phyloP scores from a whole-genome alignment of 1,140 invertebrate species.

The Philaenus spumarius region DNA sequence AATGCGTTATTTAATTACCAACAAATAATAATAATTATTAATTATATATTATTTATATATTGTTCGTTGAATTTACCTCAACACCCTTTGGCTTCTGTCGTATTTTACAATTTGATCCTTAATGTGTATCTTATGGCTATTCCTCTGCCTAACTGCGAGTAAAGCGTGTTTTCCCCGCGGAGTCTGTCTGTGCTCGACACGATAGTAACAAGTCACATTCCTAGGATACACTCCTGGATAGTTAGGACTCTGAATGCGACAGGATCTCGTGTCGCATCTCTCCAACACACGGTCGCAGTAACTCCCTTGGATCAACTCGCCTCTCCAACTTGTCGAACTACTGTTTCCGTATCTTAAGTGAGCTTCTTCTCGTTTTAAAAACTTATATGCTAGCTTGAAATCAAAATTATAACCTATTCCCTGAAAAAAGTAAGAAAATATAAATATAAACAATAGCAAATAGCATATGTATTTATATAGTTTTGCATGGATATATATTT shows the following conservation, averaged over 20 bases:
- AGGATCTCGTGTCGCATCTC: slow-evolving; percentile 54
- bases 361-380: slow-evolving; percentile 63
- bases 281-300: slow-evolving; percentile 73
- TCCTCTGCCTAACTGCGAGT: slow-evolving; percentile 62
- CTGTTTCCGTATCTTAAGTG: slow-evolving; percentile 68
- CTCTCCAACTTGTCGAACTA: slow-evolving; percentile 58
- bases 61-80: too few relatives aligned
- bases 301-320: slow-evolving; percentile 59
- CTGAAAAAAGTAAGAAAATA: slow-evolving; percentile 39
- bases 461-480: background rate
- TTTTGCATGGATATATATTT: background rate
- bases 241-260: slow-evolving; percentile 75
- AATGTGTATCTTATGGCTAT: slow-evolving; percentile 70
- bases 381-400: slow-evolving; percentile 76
- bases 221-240: slow-evolving; percentile 79
- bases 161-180: slow-evolving; percentile 65
- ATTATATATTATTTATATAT: too few relatives aligned
- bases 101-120: slow-evolving; percentile 71
- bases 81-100: slow-evolving; percentile 62
- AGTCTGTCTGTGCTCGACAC: slow-evolving; percentile 58
- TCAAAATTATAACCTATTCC: slow-evolving; percentile 73
- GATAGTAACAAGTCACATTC: slow-evolving; percentile 77
- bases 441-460: background rate
- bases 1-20: too few relatives aligned
- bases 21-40: too few relatives aligned